Evolutionary conservation across 1,140 invertebrate genomes (phyloP).

Genomic region (Hycleus cichorii): DNA sequence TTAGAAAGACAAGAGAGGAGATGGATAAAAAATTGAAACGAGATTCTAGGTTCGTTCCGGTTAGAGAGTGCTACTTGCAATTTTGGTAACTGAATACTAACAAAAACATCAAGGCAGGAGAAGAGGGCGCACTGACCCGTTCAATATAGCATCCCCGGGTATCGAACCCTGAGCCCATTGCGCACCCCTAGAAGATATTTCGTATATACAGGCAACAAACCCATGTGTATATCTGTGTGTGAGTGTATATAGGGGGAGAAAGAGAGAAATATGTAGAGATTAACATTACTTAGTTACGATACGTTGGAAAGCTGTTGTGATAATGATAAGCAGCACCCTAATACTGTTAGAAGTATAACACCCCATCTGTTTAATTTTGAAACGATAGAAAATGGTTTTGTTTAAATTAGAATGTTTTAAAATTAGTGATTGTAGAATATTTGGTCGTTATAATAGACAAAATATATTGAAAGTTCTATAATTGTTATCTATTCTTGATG

Average conservation of each 20-base stretch:
- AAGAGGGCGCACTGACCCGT: slow-evolving; percentile 7
- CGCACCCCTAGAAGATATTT: neutral
- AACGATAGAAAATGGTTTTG: no score
- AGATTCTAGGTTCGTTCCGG: neutral
- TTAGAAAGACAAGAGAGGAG: no score
- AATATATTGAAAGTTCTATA: no score
- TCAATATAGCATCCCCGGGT: slow-evolving; percentile 11
- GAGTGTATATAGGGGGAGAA: neutral
- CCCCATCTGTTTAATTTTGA: no score
- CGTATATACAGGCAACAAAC: neutral
- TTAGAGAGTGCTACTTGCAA: neutral
- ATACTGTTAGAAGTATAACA: no score
- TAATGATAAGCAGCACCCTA: neutral
- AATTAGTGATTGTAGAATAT: no score
- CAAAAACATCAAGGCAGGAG: neutral
- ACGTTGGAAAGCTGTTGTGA: neutral
- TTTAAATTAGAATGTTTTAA: no score
- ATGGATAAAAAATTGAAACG: neutral
- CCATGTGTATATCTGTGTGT: neutral
- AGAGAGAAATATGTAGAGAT: neutral
- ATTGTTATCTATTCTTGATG: no score
- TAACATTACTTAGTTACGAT: neutral
- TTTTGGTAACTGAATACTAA: neutral
- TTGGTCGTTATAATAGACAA: no score
- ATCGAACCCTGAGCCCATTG: slow-evolving; percentile 9